Evolutionary conservation across 1,140 invertebrate genomes (phyloP).

Genomic region (Heterodera carotae): DNA sequence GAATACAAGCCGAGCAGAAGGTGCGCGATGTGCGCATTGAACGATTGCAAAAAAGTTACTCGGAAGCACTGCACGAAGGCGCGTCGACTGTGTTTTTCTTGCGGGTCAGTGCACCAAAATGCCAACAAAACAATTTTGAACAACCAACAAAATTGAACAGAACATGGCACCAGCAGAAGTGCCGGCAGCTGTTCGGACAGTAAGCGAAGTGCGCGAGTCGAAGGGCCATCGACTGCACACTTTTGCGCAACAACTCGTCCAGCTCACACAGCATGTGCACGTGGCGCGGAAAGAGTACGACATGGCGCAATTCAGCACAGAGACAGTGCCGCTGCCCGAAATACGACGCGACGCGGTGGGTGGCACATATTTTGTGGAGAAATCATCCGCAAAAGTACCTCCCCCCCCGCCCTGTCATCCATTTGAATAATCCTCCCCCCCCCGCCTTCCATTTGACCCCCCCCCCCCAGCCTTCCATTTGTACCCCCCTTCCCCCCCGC

Average conservation of each 20-base stretch:
- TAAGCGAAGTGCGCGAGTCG: conserved; percentile 17
- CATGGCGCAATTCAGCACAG: conserved; percentile 9
- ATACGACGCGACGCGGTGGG: conserved; percentile 11
- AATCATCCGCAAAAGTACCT: too few relatives aligned
- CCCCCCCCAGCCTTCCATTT: too few relatives aligned
- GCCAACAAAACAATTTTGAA: too few relatives aligned
- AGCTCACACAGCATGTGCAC: conserved; percentile 48
- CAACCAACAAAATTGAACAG: not conserved
- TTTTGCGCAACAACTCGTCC: conserved; percentile 16
- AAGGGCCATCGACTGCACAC: conserved; percentile 21
- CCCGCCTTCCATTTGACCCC: too few relatives aligned
- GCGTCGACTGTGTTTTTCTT: conserved; percentile 10
- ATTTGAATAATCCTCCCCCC: too few relatives aligned
- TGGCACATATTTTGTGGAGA: too few relatives aligned
- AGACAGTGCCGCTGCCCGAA: conserved; percentile 8
- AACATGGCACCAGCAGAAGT: not conserved
- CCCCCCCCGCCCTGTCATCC: too few relatives aligned
- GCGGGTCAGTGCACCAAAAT: not conserved
- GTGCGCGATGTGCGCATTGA: conserved; percentile 6
- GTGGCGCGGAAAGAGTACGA: conserved; percentile 42
- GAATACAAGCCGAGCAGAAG: not conserved
- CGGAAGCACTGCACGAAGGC: not conserved
- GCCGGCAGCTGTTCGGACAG: not conserved
- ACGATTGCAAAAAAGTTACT: conserved; percentile 1
- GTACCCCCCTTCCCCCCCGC: too few relatives aligned